phyloP scores from a whole-genome alignment of 2,888 invertebrate genomes.

The Callosobruchus maculatus region DNA sequence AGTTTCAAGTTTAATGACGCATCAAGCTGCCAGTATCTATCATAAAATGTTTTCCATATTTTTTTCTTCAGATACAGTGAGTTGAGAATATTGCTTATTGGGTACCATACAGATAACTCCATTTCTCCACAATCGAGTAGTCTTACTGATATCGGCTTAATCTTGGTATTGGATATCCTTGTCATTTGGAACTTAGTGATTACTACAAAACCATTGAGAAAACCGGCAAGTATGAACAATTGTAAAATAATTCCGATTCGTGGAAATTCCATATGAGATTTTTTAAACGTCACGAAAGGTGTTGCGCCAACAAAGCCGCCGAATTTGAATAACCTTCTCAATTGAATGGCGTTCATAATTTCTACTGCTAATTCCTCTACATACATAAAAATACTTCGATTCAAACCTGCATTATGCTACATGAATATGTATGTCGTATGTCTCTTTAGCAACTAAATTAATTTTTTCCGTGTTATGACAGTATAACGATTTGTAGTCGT shows the following conservation, averaged over 20 bases:
- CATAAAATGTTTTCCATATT: not conserved
- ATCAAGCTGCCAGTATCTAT: not conserved
- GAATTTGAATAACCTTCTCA: not conserved
- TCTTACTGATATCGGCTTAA: not conserved
- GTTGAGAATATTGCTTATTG: not conserved
- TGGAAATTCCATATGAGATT: not conserved
- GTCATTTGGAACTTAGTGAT: not conserved
- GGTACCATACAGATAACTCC: not conserved
- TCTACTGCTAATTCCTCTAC: not conserved
- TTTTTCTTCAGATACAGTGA: not conserved
- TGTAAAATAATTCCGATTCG: not conserved
- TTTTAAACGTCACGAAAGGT: not conserved
- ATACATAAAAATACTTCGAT: too few species aligned
- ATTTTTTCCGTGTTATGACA: too few species aligned
- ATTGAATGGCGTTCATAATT: not conserved
- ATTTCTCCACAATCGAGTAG: not conserved
- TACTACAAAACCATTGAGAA: not conserved
- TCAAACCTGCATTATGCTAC: too few species aligned
- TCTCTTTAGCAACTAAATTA: too few species aligned
- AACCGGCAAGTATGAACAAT: not conserved
- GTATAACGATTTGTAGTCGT: too few species aligned
- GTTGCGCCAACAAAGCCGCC: not conserved
- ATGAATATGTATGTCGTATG: too few species aligned
- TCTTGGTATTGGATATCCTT: not conserved
- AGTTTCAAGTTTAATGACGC: not conserved